Percentiles rank a stretch among this genome's conserved stretches.
These are phyloP conservation scores for Hozukius guyotensis DNA, from an alignment of 2,797 vertebrate species.

Conservation along the genomic window DNA sequence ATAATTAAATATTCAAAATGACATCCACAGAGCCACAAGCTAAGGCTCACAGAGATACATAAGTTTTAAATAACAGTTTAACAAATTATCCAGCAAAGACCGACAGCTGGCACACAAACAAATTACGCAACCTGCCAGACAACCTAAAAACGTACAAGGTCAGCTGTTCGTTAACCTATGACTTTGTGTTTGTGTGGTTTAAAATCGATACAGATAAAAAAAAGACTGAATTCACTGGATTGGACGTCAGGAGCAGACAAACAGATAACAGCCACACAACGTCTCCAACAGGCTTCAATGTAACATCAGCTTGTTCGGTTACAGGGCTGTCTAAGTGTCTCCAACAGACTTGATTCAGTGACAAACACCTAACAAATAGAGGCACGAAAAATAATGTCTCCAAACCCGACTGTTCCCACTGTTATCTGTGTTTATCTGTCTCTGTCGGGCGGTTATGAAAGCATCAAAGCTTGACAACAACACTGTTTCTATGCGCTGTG, in stretches of 20 bases:
- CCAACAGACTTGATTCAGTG: not conserved
- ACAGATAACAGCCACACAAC: not conserved
- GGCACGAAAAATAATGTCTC: not conserved
- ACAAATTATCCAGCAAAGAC: conserved; percentile 4
- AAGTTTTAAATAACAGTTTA: not conserved
- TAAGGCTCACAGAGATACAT: not conserved
- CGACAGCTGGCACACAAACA: conserved; percentile 43
- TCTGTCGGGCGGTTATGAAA: conserved; percentile 51
- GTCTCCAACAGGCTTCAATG: not conserved
- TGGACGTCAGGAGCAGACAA: not conserved
- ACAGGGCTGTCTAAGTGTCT: not conserved
- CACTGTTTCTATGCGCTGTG: conserved; percentile 28
- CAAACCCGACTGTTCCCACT: not conserved
- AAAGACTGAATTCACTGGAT: not conserved
- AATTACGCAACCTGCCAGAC: conserved; percentile 62
- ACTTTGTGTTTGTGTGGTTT: conserved; percentile 14
- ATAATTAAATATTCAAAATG: not conserved
- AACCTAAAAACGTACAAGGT: conserved; percentile 22
- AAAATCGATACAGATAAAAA: conserved; percentile 26
- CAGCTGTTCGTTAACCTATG: conserved; percentile 24
- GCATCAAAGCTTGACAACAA: conserved; percentile 46
- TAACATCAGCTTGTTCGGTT: not conserved
- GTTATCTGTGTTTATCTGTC: conserved; percentile 7
- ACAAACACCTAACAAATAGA: not conserved
- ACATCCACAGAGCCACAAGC: not conserved